Evolutionary conservation across 1,140 invertebrate species (phyloP).

Genomic region (Euglossa dilemma): DNA sequence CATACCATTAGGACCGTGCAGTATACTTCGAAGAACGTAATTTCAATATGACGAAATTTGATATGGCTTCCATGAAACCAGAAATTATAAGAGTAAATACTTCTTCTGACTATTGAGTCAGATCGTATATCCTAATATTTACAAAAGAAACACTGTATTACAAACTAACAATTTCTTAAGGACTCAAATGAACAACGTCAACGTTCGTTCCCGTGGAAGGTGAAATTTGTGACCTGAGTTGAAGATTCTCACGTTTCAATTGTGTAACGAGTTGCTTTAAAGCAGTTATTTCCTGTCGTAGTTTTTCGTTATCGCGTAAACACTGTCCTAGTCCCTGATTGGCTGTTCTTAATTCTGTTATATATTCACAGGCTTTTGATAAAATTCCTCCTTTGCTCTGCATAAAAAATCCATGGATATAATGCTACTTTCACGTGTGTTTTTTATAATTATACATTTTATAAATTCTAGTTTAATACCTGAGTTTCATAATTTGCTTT

Average conservation of each 20-base stretch:
- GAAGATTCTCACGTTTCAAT: constrained; percentile 85
- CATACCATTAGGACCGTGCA: constrained; percentile 36
- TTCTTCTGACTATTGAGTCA: constrained; percentile 1
- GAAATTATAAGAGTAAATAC: constrained; percentile 37
- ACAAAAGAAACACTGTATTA: constrained; percentile 57
- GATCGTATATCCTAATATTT: constrained; percentile 63
- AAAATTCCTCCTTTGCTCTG: constrained; percentile 98
- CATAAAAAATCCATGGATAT: constrained; percentile 36
- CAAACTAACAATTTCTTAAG: constrained; percentile 62
- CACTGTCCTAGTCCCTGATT: constrained; percentile 87
- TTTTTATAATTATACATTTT: not conserved
- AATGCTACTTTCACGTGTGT: not conserved
- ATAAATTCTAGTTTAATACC: constrained; percentile 67
- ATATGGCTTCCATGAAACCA: constrained; percentile 7
- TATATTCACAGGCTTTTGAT: constrained; percentile 98
- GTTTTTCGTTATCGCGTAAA: constrained; percentile 85
- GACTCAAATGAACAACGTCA: constrained; percentile 70
- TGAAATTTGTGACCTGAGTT: constrained; percentile 81
- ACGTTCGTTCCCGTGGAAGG: constrained; percentile 41
- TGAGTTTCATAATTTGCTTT: constrained; percentile 83
- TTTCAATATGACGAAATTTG: constrained; percentile 24
- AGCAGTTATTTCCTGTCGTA: constrained; percentile 84
- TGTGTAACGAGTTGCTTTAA: constrained; percentile 85
- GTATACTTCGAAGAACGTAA: constrained; percentile 29
- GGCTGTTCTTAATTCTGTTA: constrained; percentile 90